These are phyloP conservation scores for Nannospalax galili DNA, from an alignment of 2,113 vertebrate species.

Conservation along the genomic window DNA sequence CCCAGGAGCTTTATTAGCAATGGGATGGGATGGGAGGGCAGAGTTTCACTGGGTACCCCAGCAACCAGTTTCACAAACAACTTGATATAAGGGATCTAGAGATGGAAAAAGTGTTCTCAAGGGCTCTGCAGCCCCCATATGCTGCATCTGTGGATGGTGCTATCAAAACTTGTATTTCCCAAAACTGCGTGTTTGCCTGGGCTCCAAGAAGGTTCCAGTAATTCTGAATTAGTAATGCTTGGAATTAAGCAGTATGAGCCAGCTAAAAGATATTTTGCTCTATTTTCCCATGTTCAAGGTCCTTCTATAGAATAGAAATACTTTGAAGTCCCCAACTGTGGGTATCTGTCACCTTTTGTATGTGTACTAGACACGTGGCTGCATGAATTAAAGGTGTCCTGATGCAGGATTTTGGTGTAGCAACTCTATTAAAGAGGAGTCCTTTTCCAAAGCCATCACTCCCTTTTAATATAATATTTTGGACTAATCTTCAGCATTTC, in stretches of 20 bases:
- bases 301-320: background rate
- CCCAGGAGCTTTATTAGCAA: constrained; percentile 69
- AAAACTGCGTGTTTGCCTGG: background rate
- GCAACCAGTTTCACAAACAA: constrained; percentile 64
- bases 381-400: background rate
- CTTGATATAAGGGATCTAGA: background rate
- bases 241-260: background rate
- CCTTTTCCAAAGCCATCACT: background rate
- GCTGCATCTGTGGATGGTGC: background rate
- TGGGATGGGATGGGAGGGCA: background rate
- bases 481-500: background rate
- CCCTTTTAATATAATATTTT: background rate
- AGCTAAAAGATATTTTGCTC: background rate
- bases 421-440: background rate
- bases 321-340: background rate
- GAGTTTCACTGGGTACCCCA: background rate
- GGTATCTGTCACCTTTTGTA: background rate
- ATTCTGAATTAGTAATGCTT: constrained; percentile 36
- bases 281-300: background rate
- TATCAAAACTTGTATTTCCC: background rate
- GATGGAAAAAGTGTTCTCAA: constrained; percentile 32
- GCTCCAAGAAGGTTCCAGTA: background rate
- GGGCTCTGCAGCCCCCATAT: background rate
- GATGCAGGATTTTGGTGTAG: background rate
- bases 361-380: background rate